A percentile compares a stretch with the other conserved stretches of the same genome.
phyloP scores from a whole-genome alignment of 2,888 invertebrate species.

The Anticlea derivata region DNA sequence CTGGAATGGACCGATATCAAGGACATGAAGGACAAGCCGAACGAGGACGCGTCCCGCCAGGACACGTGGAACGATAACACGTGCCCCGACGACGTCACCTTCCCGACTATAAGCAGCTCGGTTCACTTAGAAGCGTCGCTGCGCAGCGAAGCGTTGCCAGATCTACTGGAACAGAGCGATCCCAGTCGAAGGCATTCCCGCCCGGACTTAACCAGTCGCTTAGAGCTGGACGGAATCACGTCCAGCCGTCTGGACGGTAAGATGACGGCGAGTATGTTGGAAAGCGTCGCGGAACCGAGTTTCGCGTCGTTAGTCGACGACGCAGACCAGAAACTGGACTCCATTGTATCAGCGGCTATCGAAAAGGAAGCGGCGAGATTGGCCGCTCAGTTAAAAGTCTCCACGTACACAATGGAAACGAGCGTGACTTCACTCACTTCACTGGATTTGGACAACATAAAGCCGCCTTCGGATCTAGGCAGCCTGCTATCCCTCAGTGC shows the following conservation, averaged over 20 bases:
- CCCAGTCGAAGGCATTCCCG: conserved; percentile 52
- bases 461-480: conserved; percentile 91
- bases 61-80: conserved; percentile 94
- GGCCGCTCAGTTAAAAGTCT: conserved; percentile 66
- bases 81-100: conserved; percentile 90
- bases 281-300: conserved; percentile 61
- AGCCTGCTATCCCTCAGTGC: conserved; percentile 84
- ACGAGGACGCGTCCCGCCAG: conserved; percentile 46
- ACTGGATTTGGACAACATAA: conserved; percentile 88
- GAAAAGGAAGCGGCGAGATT: conserved; percentile 90
- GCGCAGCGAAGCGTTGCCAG: conserved; percentile 83
- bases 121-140: conserved; percentile 88
- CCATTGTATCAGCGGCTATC: conserved; percentile 88
- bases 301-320: conserved; percentile 75
- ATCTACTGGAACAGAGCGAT: conserved; percentile 70
- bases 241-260: conserved; percentile 52
- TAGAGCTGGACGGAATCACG: conserved; percentile 51
- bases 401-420: conserved; percentile 75
- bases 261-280: conserved; percentile 45
- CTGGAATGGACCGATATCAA: conserved; percentile 67
- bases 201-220: conserved; percentile 69
- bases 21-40: conserved; percentile 28
- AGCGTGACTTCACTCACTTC: conserved; percentile 85
- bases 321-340: conserved; percentile 81
- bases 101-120: conserved; percentile 91